Conservation (phyloP, 2,113 vertebrate genomes). For the Corythornis cristatus region DNA sequence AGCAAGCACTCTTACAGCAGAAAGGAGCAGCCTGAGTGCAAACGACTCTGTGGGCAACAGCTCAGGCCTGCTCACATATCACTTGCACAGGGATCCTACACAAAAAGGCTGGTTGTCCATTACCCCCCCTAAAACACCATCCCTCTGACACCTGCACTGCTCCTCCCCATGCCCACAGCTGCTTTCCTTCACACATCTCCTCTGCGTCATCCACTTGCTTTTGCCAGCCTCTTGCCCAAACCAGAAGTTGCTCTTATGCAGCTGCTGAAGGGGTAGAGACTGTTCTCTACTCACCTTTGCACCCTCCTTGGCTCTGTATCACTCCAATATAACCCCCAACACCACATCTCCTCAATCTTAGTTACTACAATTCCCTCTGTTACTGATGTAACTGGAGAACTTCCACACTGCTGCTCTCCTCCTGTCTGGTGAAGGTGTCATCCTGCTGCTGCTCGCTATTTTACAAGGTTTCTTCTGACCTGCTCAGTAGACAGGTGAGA, state of each 20-base stretch:
- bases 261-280: not conserved
- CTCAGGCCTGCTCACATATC: not conserved
- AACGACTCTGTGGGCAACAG: not conserved
- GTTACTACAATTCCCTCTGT: not conserved
- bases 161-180: not conserved
- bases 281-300: not conserved
- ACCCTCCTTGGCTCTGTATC: not conserved
- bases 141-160: not conserved
- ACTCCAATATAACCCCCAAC: not conserved
- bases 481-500: not conserved
- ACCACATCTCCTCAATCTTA: not conserved
- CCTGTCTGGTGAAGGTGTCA: not conserved
- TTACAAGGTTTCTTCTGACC: not conserved
- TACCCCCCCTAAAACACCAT: not conserved
- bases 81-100: not conserved
- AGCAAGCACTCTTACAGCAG: not conserved
- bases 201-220: rapidly evolving
- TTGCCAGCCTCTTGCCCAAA: not conserved
- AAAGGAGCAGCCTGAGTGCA: not conserved
- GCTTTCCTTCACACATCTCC: not conserved
- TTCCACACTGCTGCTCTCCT: not conserved
- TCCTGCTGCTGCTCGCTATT: not conserved
- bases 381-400: not conserved
- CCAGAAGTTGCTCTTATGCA: not conserved
- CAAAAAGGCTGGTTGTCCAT: not conserved